These are phyloP conservation scores for Acrobasis suavella DNA, from an alignment of 2,888 invertebrate species.

Conservation along the genomic window DNA sequence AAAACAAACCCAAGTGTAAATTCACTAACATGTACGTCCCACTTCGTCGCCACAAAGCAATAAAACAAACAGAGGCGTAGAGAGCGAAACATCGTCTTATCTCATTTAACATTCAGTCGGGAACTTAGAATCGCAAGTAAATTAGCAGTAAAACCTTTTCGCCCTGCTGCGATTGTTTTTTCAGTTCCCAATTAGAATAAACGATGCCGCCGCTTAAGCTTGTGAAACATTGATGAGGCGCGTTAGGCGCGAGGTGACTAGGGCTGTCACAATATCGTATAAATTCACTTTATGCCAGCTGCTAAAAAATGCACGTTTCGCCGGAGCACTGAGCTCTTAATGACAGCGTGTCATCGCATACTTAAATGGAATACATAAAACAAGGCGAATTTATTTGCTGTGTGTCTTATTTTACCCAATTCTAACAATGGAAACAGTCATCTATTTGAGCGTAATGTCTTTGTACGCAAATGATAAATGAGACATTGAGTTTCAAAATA, in stretches of 20 bases:
- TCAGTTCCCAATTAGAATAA: constrained; percentile 70
- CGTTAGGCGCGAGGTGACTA: constrained; percentile 46
- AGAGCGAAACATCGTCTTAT: constrained; percentile 32
- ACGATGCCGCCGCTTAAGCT: constrained; percentile 59
- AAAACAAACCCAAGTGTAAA: constrained; percentile 9
- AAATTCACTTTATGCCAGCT: not conserved
- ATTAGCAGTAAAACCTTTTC: constrained; percentile 64
- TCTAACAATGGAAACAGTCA: too few species aligned
- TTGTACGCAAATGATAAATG: too few species aligned
- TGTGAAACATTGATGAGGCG: constrained; percentile 74
- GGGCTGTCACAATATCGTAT: constrained; percentile 20
- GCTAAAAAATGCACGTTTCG: constrained; percentile 1
- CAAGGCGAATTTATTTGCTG: not conserved
- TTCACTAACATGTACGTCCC: constrained; percentile 3
- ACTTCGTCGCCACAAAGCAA: constrained; percentile 20
- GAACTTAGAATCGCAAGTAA: constrained; percentile 49
- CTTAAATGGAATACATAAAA: not conserved
- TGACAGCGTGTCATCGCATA: constrained; percentile 7
- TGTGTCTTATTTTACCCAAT: too few species aligned
- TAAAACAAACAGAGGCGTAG: constrained; percentile 25
- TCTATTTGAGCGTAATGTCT: too few species aligned
- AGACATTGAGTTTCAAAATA: too few species aligned
- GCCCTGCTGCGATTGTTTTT: constrained; percentile 64
- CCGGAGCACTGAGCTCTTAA: not conserved
- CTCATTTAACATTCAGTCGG: constrained; percentile 55